A percentile compares a stretch with the other conserved stretches of the same genome.
These are phyloP conservation scores for Anhinga rufa DNA, from an alignment of 2,113 vertebrate genomes.

Conservation along the genomic window DNA sequence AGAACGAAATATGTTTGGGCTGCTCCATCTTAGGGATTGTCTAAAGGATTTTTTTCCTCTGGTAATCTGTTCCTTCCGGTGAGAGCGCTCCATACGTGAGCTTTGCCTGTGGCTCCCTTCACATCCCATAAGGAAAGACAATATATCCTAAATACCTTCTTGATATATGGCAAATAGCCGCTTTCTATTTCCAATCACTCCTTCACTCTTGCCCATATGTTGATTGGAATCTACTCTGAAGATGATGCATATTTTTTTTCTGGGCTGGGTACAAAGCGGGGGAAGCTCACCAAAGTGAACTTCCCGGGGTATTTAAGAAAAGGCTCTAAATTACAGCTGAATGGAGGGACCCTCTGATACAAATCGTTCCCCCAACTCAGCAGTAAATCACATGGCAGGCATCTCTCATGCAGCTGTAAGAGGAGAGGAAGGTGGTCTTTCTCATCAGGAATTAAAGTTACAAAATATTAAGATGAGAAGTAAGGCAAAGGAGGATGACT, in stretches of 20 bases:
- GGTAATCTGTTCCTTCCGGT: slow-evolving; percentile 55
- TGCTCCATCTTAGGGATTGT: not conserved
- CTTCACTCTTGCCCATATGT: slow-evolving; percentile 49
- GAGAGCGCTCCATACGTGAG: slow-evolving; percentile 27
- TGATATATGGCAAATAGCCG: slow-evolving; percentile 68
- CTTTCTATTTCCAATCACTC: slow-evolving; percentile 35
- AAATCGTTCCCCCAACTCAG: not conserved
- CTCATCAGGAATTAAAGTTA: not conserved
- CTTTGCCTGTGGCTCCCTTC: slow-evolving; percentile 39
- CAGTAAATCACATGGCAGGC: slow-evolving; percentile 63
- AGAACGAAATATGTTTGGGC: not conserved
- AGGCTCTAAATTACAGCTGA: slow-evolving; percentile 71
- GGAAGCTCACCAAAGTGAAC: slow-evolving; percentile 16
- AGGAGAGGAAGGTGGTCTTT: not conserved
- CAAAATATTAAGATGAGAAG: not conserved
- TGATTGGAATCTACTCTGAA: slow-evolving; percentile 10
- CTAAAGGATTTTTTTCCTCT: not conserved
- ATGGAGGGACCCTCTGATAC: not conserved
- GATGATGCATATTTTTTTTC: slow-evolving; percentile 54
- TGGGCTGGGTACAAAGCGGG: not conserved
- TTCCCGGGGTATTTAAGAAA: slow-evolving; percentile 57
- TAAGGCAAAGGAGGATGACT: not conserved
- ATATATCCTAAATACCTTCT: slow-evolving; percentile 51
- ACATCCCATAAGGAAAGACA: slow-evolving; percentile 49
- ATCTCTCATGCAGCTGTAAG: not conserved